phyloP scores from a whole-genome alignment of 1,140 invertebrate genomes.

The Aphaenogaster floridana region DNA sequence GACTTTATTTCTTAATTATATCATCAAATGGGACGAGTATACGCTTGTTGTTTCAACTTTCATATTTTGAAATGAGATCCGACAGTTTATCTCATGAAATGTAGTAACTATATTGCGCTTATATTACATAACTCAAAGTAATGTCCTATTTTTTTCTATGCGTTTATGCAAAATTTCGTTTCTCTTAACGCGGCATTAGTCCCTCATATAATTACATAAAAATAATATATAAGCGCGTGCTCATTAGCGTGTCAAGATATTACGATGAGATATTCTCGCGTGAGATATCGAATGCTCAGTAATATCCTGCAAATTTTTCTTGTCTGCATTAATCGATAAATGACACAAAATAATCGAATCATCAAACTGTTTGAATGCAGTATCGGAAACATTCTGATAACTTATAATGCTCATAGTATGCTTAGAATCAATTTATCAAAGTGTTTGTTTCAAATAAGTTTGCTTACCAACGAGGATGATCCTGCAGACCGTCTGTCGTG shows the following conservation, averaged over 20 bases:
- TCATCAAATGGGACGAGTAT: background rate
- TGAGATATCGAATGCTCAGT: background rate
- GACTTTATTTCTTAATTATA: slow-evolving; percentile 52
- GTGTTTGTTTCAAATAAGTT: slow-evolving; percentile 46
- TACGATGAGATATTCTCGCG: background rate
- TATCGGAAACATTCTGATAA: background rate
- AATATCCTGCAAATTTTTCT: background rate
- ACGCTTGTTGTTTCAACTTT: slow-evolving; percentile 49
- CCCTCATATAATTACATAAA: slow-evolving; percentile 43
- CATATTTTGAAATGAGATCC: slow-evolving; percentile 41
- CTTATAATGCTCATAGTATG: background rate
- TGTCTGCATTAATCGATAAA: background rate
- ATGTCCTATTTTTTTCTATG: slow-evolving; percentile 21
- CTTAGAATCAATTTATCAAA: slow-evolving; percentile 14
- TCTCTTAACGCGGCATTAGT: slow-evolving; percentile 15
- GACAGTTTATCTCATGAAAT: slow-evolving; percentile 24
- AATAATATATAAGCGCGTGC: slow-evolving; percentile 32
- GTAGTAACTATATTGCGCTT: slow-evolving; percentile 27
- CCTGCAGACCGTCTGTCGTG: slow-evolving; percentile 30
- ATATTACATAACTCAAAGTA: slow-evolving; percentile 39
- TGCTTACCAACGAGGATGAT: slow-evolving; percentile 14
- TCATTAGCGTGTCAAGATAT: background rate
- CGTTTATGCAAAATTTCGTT: slow-evolving; percentile 30
- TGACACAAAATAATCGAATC: background rate
- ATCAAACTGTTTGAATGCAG: background rate